Percentiles rank a stretch among this genome's conserved stretches.
These are phyloP conservation scores for Meandrusa payeni DNA, from an alignment of 2,888 invertebrate genomes.

Conservation along the genomic window DNA sequence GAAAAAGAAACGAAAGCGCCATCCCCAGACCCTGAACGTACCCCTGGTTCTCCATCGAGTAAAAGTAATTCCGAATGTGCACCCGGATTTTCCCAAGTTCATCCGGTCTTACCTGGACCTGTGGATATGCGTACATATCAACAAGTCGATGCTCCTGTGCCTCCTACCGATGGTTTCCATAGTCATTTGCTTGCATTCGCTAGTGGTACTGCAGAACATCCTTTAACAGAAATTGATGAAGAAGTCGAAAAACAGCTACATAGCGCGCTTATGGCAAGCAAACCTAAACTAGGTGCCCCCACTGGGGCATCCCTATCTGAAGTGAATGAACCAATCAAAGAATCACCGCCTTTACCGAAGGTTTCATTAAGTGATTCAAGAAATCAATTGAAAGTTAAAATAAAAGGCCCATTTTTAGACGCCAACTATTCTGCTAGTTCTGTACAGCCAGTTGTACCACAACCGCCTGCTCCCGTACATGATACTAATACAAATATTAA, in stretches of 20 bases:
- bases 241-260: constrained; percentile 89
- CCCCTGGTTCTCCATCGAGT: constrained; percentile 41
- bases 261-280: constrained; percentile 82
- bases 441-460: constrained; percentile 79
- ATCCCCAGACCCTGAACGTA: constrained; percentile 57
- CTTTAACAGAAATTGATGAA: constrained; percentile 87
- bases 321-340: constrained; percentile 44
- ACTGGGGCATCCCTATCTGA: constrained; percentile 37
- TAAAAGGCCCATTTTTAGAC: constrained; percentile 93
- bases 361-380: constrained; percentile 89
- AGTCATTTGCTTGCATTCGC: constrained; percentile 84
- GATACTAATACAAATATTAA: constrained; percentile 53
- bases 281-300: constrained; percentile 57
- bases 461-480: constrained; percentile 63
- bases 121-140: constrained; percentile 95
- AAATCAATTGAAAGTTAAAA: constrained; percentile 94
- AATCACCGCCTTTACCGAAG: constrained; percentile 77
- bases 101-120: constrained; percentile 90
- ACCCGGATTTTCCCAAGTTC: constrained; percentile 77
- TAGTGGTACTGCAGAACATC: constrained; percentile 85
- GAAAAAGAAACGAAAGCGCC: constrained; percentile 27
- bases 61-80: constrained; percentile 40
- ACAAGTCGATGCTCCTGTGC: constrained; percentile 79
- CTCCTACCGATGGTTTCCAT: constrained; percentile 80
- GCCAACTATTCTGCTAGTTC: constrained; percentile 85